Percentiles rank a stretch among this genome's conserved stretches.
These are phyloP conservation scores for Mizuhopecten yessoensis DNA, from an alignment of 1,140 invertebrate species.

Conservation along the genomic window DNA sequence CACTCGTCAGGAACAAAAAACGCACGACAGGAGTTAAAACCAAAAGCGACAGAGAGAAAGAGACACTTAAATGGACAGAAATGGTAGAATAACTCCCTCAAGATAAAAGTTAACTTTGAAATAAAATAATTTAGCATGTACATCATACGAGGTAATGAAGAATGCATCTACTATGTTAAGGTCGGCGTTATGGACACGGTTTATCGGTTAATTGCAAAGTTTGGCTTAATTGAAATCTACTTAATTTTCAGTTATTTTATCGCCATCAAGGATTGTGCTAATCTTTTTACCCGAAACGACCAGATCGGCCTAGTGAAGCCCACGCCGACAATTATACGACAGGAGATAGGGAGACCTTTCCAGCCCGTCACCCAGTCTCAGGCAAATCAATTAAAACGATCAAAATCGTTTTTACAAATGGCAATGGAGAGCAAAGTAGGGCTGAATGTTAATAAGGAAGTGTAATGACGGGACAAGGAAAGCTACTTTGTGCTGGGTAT, in stretches of 20 bases:
- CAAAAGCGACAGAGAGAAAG: too few species aligned
- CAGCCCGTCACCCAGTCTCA: not conserved
- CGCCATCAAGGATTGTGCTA: not conserved
- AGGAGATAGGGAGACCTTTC: not conserved
- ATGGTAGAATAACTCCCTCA: too few species aligned
- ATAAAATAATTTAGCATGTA: too few species aligned
- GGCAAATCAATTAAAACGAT: slow-evolving; percentile 39
- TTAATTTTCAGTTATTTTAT: slow-evolving; percentile 36
- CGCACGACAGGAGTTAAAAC: too few species aligned
- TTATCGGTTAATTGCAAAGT: not conserved
- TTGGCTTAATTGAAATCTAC: not conserved
- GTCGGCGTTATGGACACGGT: not conserved
- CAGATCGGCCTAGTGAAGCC: not conserved
- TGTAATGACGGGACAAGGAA: slow-evolving; percentile 60
- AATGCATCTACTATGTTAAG: not conserved
- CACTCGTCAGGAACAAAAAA: too few species aligned
- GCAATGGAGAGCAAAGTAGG: not conserved
- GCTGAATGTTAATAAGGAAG: slow-evolving; percentile 57
- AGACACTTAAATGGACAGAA: too few species aligned
- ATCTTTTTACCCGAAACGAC: not conserved
- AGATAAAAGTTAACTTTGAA: too few species aligned
- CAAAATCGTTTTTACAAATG: slow-evolving; percentile 34
- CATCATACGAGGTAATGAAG: too few species aligned
- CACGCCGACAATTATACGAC: not conserved
- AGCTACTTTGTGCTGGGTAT: slow-evolving; percentile 57